Base-by-base conservation (phyloP, 35 echinoderm and acorn worm genomes). In the Patiria miniata region DNA sequence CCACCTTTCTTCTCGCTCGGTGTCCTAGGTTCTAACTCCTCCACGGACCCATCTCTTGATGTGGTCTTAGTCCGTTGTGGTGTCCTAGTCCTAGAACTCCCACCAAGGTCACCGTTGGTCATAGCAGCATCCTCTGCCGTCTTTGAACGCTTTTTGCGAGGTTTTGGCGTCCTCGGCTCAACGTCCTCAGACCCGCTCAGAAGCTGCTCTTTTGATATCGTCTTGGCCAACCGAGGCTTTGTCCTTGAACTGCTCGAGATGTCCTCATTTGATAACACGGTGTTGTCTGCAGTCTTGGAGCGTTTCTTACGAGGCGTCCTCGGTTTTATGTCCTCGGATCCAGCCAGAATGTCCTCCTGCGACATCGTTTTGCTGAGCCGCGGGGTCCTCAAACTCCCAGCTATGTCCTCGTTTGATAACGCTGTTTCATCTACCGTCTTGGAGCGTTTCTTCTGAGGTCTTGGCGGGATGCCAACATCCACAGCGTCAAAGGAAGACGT, bases 1-100 rank as follows among this genome's bases (percentile, higher is more conserved):
- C 87, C 87, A 19, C 87, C 87, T 65, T 69, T 82, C 83, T 85
- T 69, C 36, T 85, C 83, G 54, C 29, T 77, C 50, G 52, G 59
- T 80, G 14, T 52, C 22, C 29, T 15, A 16, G 38, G 40, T 59
- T 80, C 86, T 34, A 17, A 34, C 10, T 61, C 77, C 16, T 86
- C 83, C 21, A 16, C 50, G 12, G 21, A 42, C 18, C 26, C 33
- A 16, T 77, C 77, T 50, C 69, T 78, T 2, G 39, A 77, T 8
- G 85, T 19, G 19, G 29, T 79, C 85, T 37, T 87, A 28, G 47
- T 10, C 26, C 14, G 21, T 26, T 10, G 65, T 2, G 57, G 57
- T n/a, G 14, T 26, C 0, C n/a, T n/a, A n/a, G 19, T 32, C 29
- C 65, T 36, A 7, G 65, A 73, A 73, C 65, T 30, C 65, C 22